phyloP scores from a whole-genome alignment of 1,140 invertebrate genomes.

The Latrodectus geometricus region DNA sequence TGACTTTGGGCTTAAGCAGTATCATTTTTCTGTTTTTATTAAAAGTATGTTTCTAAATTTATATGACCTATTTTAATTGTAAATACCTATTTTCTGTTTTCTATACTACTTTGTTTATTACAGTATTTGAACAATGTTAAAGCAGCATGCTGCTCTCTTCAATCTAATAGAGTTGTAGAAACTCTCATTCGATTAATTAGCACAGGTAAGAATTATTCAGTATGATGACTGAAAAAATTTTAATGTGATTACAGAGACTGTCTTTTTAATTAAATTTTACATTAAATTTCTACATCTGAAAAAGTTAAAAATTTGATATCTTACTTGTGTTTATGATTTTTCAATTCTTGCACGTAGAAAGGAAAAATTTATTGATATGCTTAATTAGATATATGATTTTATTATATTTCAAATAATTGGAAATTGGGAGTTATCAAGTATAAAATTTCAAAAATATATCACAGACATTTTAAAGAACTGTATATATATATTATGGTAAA shows the following conservation, averaged over 20 bases:
- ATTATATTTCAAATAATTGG: too few relatives aligned
- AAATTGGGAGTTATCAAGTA: too few relatives aligned
- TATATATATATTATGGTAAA: too few relatives aligned
- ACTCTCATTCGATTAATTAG: conserved; percentile 15
- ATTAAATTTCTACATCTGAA: background rate
- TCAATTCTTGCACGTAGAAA: too few relatives aligned
- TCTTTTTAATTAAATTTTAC: background rate
- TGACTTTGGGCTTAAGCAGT: conserved; percentile 64
- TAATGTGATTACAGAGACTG: background rate
- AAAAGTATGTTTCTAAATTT: conserved; percentile 56
- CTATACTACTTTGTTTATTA: background rate
- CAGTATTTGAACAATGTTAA: conserved; percentile 40
- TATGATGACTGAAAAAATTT: too few relatives aligned
- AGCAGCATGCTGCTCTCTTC: background rate
- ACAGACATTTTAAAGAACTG: too few relatives aligned
- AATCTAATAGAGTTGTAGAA: conserved; percentile 13
- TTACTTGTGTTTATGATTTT: too few relatives aligned
- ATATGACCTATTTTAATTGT: background rate
- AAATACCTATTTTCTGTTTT: background rate
- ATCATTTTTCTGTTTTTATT: conserved; percentile 57
- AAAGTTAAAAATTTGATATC: too few relatives aligned
- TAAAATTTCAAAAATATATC: too few relatives aligned
- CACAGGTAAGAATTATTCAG: conserved; percentile 16
- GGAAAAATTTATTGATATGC: too few relatives aligned
- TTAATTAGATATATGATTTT: too few relatives aligned